phyloP scores from a whole-genome alignment of 2,113 vertebrate genomes.

The Ictidomys tridecemlineatus region DNA sequence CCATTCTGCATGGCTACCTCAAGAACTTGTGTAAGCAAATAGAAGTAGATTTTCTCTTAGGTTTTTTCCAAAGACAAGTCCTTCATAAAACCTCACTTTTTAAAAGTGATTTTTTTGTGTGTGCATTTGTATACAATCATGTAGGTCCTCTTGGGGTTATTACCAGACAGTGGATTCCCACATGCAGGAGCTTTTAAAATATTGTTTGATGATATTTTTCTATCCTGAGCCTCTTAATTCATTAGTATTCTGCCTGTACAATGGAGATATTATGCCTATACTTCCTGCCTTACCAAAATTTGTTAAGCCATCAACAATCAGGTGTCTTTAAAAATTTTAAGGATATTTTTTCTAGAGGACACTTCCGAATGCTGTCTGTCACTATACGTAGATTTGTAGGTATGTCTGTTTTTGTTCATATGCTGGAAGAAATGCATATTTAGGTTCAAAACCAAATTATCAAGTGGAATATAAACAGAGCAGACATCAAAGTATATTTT shows the following conservation, averaged over 20 bases:
- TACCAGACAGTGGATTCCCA: neutral
- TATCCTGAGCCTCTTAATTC: neutral
- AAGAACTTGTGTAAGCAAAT: neutral
- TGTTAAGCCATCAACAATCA: constrained; percentile 21
- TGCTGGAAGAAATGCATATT: constrained; percentile 45
- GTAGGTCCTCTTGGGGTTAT: neutral
- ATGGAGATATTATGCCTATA: neutral
- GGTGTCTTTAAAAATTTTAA: neutral
- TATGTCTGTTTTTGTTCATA: constrained; percentile 39
- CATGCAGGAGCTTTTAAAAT: neutral
- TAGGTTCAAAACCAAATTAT: constrained; percentile 67
- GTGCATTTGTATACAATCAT: neutral
- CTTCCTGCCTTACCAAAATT: neutral
- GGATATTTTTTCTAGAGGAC: neutral
- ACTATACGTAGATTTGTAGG: constrained; percentile 46
- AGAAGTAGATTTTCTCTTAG: neutral
- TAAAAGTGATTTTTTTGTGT: neutral
- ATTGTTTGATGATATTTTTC: constrained; percentile 39
- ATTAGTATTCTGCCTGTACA: neutral
- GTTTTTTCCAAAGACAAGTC: neutral
- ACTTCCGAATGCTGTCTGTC: constrained; percentile 34
- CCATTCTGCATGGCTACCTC: neutral
- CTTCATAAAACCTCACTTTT: neutral
- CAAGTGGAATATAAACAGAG: constrained; percentile 72
- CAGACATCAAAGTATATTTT: constrained; percentile 67